Conservation (phyloP, 2,113 vertebrate genomes). For the Rana temporaria region DNA sequence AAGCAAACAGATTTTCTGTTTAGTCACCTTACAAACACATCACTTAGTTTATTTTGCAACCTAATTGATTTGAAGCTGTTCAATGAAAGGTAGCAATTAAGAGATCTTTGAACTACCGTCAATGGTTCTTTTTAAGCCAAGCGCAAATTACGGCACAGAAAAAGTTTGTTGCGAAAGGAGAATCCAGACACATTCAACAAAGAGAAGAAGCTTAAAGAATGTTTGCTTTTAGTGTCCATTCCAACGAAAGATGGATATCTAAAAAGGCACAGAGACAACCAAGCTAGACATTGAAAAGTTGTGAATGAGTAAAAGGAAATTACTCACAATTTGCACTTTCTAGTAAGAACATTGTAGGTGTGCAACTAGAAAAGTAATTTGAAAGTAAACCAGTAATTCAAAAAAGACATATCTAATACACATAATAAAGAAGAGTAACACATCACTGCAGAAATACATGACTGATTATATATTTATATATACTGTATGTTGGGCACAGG, state of each 20-base stretch:
- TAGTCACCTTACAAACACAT: conserved; percentile 45
- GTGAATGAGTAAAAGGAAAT: conserved; percentile 47
- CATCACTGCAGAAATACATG: too few relatives aligned
- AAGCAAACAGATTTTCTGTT: conserved; percentile 3
- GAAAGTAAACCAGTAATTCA: too few relatives aligned
- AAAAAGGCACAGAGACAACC: conserved; percentile 20
- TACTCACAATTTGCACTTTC: neutral
- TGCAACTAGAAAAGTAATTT: too few relatives aligned
- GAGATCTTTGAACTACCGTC: conserved; percentile 12
- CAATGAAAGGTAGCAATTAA: conserved; percentile 46
- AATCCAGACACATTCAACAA: conserved; percentile 41
- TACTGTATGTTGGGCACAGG: too few relatives aligned
- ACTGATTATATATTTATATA: too few relatives aligned
- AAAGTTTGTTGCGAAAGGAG: conserved; percentile 26
- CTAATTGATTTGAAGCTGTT: conserved; percentile 47
- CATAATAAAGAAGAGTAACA: too few relatives aligned
- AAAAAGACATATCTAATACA: too few relatives aligned
- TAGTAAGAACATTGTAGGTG: neutral
- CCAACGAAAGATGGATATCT: neutral
- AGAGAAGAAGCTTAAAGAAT: conserved; percentile 35
- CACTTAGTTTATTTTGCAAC: conserved; percentile 52
- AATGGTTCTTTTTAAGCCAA: conserved; percentile 47
- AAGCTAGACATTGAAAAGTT: conserved; percentile 3
- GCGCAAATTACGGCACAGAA: conserved; percentile 26
- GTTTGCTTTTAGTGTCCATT: neutral